Base-by-base conservation (phyloP, 2,113 vertebrate species). In the Calonectris borealis region DNA sequence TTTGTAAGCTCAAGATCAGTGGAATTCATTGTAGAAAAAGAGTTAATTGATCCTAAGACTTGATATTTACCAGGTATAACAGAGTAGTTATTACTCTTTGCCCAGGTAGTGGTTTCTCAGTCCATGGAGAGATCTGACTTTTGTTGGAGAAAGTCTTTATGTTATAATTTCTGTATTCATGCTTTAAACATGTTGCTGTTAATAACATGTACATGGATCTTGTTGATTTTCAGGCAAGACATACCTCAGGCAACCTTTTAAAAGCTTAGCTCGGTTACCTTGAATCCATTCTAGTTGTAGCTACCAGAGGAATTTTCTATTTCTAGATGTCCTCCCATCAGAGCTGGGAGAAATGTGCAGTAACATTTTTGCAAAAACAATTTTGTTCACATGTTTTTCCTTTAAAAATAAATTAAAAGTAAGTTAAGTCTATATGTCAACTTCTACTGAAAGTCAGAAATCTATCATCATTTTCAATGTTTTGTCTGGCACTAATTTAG, bases 191-290 rank as follows among this genome's bases (percentile, higher is more conserved):
- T 8, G 1, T 58, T 61, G 26, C 29, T 84, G 17, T 68, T 69
- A 46, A 40, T 77, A 75, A 40, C 1, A 1, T 15, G 10, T 13
- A 9, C 13, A 16, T 0, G 0, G 1, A 42, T 20, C 29, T 68
- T 54, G 5, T 48, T 54, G 32, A 14, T 80, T 46, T 71, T 83
- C 66, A 64, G 34, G 25, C 11, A 90, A 93, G 38, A 20, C 2
- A 4, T 55, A 76, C 7, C 15, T 68, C 38, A 60, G 17, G 9
- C 22, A 81, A 69, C 1, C 12, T 72, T 82, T 80, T 34, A 54
- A 72, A 40, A 65, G 1, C 29, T 55, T 66, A 69, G 7, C 4
- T 90, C 25, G 51, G 29, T 60, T 68, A 38, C 29, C 25, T 16
- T 60, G 62, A 51, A 24, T 40, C 34, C 14, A 27, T 73, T 69